Conservation (phyloP, 2,797 vertebrate species). For the Sphaeramia orbicularis region DNA sequence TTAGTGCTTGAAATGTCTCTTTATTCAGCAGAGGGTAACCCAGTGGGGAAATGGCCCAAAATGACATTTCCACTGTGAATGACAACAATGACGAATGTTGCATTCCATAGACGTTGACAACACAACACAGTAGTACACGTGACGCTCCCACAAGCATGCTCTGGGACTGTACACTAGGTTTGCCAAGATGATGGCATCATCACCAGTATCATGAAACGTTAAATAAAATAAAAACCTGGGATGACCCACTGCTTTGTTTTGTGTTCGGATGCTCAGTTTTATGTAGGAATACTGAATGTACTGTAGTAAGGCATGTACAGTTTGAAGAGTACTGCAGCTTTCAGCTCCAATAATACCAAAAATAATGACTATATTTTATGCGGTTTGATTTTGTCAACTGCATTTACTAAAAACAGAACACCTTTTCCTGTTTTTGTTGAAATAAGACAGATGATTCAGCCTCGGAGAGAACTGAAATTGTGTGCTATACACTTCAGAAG, state of each 20-base stretch:
- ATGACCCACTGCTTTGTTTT: constrained; percentile 60
- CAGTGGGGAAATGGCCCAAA: constrained; percentile 51
- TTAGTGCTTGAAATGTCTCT: constrained; percentile 46
- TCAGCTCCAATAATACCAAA: constrained; percentile 63
- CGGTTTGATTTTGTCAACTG: constrained; percentile 46
- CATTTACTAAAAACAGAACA: constrained; percentile 59
- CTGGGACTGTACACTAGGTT: constrained; percentile 81
- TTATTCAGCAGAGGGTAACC: constrained; percentile 59
- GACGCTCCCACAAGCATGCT: constrained; percentile 84
- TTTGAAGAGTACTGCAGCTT: constrained; percentile 71
- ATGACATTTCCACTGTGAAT: constrained; percentile 75
- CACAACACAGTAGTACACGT: constrained; percentile 83
- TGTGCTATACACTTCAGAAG: constrained; percentile 79
- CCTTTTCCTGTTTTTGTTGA: constrained; percentile 45
- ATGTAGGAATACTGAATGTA: constrained; percentile 63
- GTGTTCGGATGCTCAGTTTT: constrained; percentile 46
- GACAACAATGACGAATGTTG: constrained; percentile 81
- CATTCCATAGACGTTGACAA: constrained; percentile 85
- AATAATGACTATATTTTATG: constrained; percentile 58
- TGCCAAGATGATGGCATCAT: constrained; percentile 62
- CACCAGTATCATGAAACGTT: constrained; percentile 63
- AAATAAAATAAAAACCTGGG: constrained; percentile 44
- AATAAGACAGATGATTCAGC: constrained; percentile 61
- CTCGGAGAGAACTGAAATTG: constrained; percentile 51
- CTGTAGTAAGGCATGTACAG: constrained; percentile 79